Evolutionary conservation across 1,140 invertebrate species (phyloP), one percentile per base, ranked within the genome.

Genomic region (Parasteatoda tepidariorum): DNA sequence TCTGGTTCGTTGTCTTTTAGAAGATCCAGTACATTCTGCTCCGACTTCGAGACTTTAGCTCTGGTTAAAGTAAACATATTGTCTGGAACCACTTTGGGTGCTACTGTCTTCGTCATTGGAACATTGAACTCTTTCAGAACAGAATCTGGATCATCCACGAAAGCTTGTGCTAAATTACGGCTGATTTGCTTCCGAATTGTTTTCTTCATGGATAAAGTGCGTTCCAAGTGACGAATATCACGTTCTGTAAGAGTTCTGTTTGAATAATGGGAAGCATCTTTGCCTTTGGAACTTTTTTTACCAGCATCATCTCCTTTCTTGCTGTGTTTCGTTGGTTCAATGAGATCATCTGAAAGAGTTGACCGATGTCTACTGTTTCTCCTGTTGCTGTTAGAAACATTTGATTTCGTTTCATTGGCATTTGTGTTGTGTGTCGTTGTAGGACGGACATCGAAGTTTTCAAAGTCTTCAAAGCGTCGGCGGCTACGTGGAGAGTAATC

Each of bases 151-250:
- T 93, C 92, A 87, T 93, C 93, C 78, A 94, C 93, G 87, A 94
- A 93, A 11, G 93, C 93, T 87, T 93, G 92, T 11, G 78, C 66
- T 68, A 95, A 89, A 87, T 95, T 94, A 6, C 94, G 90, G 93
- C 95, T 95, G 86, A 95, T 95, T 89, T 95, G 95, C 89, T 95
- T 95, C 57, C 94, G 89, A 81, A 95, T 95, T 6, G 94, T 95
- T 88, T 95, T 95, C 89, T 95, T 95, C 94, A 95, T 95, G 84
- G 94, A 95, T 68, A 95, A 90, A 88, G 95, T 94, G 78, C 94
- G 90, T 87, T 95, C 94, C 59, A 95, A 88, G 11, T 94, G 94
- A 87, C 94, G 93, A n/a, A 94, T 92, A 86, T 94, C 93, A 26
- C 91, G 92, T 84, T 93, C 93, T 7, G 91, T 91, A 79, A 92